Conservation (phyloP, 2,888 invertebrate genomes). For the Latrodectus elegans region DNA sequence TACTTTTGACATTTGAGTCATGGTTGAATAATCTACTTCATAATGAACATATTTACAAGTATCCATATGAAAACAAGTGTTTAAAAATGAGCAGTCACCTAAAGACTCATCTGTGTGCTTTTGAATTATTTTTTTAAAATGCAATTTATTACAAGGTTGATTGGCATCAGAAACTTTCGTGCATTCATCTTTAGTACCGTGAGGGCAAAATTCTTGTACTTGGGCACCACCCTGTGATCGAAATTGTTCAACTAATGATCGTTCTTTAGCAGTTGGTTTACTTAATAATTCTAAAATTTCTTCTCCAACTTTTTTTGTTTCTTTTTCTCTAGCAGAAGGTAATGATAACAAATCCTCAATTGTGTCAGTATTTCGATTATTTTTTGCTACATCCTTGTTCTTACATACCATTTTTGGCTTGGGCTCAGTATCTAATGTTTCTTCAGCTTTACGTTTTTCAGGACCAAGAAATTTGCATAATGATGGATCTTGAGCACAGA, state of each 20-base stretch:
- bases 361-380: slow-evolving; percentile 69
- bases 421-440: slow-evolving; percentile 66
- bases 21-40: slow-evolving; percentile 84
- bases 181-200: slow-evolving; percentile 94
- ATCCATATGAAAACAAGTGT: slow-evolving; percentile 99
- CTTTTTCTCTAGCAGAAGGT: slow-evolving; percentile 95
- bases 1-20: slow-evolving; percentile 48
- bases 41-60: slow-evolving; percentile 98
- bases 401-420: slow-evolving; percentile 69
- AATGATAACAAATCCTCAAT: slow-evolving; percentile 87
- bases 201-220: slow-evolving; percentile 92
- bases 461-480: slow-evolving; percentile 69
- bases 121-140: slow-evolving; percentile 97
- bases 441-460: slow-evolving; percentile 77
- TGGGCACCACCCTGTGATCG: slow-evolving; percentile 90
- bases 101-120: slow-evolving; percentile 94
- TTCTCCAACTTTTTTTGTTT: slow-evolving; percentile 94
- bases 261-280: slow-evolving; percentile 96
- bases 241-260: slow-evolving; percentile 95
- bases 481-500: slow-evolving; percentile 54
- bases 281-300: slow-evolving; percentile 95
- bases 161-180: slow-evolving; percentile 75
- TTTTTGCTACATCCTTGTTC: slow-evolving; percentile 69
- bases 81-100: slow-evolving; percentile 97
- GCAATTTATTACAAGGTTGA: slow-evolving; percentile 88